A percentile compares a stretch with the other conserved stretches of the same genome.
phyloP scores from a whole-genome alignment of 1,140 invertebrate genomes.

The Adelges cooleyi region DNA sequence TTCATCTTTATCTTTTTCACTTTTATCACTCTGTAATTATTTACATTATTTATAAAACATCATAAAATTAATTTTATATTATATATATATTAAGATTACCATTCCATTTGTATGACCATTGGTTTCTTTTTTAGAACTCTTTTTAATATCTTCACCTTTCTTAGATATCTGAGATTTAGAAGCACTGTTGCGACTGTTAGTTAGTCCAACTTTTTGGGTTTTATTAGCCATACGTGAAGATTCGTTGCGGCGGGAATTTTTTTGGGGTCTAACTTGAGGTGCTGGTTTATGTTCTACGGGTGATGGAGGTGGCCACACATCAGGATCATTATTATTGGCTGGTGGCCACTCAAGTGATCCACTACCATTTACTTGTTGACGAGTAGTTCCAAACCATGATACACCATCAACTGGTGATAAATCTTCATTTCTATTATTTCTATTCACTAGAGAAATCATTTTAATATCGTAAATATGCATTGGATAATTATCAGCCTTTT shows the following conservation, averaged over 20 bases:
- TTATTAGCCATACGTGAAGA: neutral
- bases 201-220: slow-evolving; percentile 14
- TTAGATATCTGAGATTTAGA: slow-evolving; percentile 15
- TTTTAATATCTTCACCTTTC: slow-evolving; percentile 18
- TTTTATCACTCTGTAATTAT: slow-evolving; percentile 40
- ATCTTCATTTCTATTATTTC: slow-evolving; percentile 12
- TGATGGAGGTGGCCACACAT: slow-evolving; percentile 82
- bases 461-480: too few relatives aligned
- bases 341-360: slow-evolving; percentile 64
- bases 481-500: too few relatives aligned
- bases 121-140: slow-evolving; percentile 19
- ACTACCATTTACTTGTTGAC: slow-evolving; percentile 32
- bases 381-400: slow-evolving; percentile 32
- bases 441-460: neutral
- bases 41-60: slow-evolving; percentile 17
- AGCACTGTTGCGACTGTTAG: slow-evolving; percentile 1
- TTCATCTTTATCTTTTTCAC: slow-evolving; percentile 54
- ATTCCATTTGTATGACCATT: slow-evolving; percentile 28
- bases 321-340: slow-evolving; percentile 62
- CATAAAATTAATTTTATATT: neutral
- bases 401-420: slow-evolving; percentile 14
- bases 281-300: slow-evolving; percentile 56
- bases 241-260: slow-evolving; percentile 6
- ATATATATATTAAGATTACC: neutral
- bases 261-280: slow-evolving; percentile 1